A percentile compares a stretch with the other conserved stretches of the same genome.
Conservation (phyloP, 2,888 invertebrate species). For the Mesorhabditis spiculigera region DNA sequence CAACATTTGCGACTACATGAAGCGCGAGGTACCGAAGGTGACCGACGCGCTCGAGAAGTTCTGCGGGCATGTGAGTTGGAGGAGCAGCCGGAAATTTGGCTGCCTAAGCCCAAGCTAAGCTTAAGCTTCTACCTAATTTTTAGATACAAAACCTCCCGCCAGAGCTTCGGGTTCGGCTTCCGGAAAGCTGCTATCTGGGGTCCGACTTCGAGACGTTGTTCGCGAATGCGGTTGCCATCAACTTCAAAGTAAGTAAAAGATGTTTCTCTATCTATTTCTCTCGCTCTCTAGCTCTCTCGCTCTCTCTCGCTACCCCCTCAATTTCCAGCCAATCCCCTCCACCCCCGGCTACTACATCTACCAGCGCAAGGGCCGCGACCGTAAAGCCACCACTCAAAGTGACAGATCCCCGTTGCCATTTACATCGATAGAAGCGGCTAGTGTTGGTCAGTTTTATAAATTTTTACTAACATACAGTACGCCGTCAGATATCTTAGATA, state of each 20-base stretch:
- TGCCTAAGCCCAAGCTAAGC: background rate
- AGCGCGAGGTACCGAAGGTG: background rate
- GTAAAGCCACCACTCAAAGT: background rate
- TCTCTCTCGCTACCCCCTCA: background rate
- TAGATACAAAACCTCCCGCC: background rate
- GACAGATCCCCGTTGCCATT: background rate
- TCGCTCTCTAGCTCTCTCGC: no score
- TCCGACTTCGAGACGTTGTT: conserved; percentile 27
- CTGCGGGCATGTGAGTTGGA: background rate
- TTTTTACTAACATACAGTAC: no score
- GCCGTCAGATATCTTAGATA: no score
- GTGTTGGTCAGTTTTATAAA: background rate
- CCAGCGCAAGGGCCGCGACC: background rate
- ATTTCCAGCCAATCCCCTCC: background rate
- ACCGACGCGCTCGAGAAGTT: background rate
- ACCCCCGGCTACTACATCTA: conserved; percentile 1
- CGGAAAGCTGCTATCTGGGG: conserved; percentile 17
- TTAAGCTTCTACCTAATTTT: background rate
- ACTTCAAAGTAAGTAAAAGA: conserved; percentile 12
- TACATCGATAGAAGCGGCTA: background rate
- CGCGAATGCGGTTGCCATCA: conserved; percentile 16
- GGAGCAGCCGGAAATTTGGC: no score
- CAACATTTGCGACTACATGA: conserved; percentile 4
- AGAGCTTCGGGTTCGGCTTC: background rate
- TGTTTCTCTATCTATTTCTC: no score